These are phyloP conservation scores for Reticulitermes lucifugus DNA, from an alignment of 2,888 invertebrate genomes.

Conservation along the genomic window DNA sequence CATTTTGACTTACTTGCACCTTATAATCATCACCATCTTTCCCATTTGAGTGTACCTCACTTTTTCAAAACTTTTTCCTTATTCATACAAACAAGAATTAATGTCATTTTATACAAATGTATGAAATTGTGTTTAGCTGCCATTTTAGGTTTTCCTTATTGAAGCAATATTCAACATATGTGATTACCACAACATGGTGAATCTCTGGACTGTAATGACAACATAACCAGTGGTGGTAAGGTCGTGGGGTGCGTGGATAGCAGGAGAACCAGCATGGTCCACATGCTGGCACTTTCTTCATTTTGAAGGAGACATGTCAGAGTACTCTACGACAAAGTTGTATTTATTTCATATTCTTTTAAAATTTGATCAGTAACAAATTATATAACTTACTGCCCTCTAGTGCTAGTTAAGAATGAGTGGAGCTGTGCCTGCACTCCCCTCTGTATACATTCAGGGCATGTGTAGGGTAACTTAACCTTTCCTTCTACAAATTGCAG, in stretches of 20 bases:
- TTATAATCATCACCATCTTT: background rate
- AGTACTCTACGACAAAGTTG: too few relatives aligned
- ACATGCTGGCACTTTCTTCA: too few relatives aligned
- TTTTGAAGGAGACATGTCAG: too few relatives aligned
- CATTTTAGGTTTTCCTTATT: background rate
- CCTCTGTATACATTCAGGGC: too few relatives aligned
- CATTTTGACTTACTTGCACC: conserved; percentile 1
- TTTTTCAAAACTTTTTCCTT: background rate
- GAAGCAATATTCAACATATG: background rate
- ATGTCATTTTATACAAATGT: background rate
- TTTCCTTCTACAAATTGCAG: too few relatives aligned
- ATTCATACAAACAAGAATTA: background rate
- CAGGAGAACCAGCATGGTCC: background rate
- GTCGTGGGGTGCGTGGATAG: background rate
- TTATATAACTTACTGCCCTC: too few relatives aligned
- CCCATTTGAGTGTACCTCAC: background rate
- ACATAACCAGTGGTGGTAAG: background rate
- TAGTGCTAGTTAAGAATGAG: too few relatives aligned
- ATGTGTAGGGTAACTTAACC: too few relatives aligned
- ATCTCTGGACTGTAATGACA: background rate
- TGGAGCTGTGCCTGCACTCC: too few relatives aligned
- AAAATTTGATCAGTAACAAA: too few relatives aligned
- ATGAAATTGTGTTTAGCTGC: background rate
- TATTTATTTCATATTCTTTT: too few relatives aligned
- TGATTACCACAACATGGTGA: background rate